Evolutionary conservation across 2,797 vertebrate species (phyloP).

Genomic region (Ambastaia sidthimunki): DNA sequence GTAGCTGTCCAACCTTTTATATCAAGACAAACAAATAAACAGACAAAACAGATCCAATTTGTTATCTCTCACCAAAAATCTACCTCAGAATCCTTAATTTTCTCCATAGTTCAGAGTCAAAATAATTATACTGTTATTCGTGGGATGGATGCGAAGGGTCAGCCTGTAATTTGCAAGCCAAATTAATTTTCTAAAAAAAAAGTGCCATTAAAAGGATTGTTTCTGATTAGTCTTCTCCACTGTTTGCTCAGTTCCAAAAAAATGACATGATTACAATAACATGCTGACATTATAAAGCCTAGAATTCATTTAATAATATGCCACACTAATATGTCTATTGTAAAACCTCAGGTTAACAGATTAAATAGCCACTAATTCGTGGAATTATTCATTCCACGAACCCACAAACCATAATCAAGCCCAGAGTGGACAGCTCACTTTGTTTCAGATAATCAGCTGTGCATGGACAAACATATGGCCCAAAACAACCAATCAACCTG

Average conservation of each 20-base stretch:
- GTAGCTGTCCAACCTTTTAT: constrained; percentile 4
- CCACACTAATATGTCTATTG: background rate
- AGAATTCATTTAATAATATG: constrained; percentile 34
- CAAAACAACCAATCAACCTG: background rate
- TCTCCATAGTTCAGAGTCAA: constrained; percentile 14
- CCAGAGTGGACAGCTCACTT: constrained; percentile 1
- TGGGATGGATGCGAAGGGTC: constrained; percentile 26
- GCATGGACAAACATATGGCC: background rate
- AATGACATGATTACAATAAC: constrained; percentile 33
- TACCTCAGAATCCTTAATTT: background rate
- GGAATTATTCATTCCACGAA: background rate
- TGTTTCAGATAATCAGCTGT: constrained; percentile 18
- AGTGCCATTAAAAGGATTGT: constrained; percentile 8
- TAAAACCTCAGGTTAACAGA: background rate
- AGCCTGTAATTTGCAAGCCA: constrained; percentile 26
- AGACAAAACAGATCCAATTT: constrained; percentile 20
- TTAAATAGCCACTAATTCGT: background rate
- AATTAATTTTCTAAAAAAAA: constrained; percentile 35
- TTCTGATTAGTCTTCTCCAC: constrained; percentile 11
- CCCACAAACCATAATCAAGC: background rate
- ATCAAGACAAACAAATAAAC: constrained; percentile 34
- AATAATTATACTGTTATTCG: constrained; percentile 49
- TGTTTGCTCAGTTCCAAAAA: constrained; percentile 35
- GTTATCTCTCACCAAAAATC: constrained; percentile 20
- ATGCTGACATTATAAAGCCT: background rate